Conservation (phyloP, 1,140 invertebrate species). For the Calycopis cecrops region DNA sequence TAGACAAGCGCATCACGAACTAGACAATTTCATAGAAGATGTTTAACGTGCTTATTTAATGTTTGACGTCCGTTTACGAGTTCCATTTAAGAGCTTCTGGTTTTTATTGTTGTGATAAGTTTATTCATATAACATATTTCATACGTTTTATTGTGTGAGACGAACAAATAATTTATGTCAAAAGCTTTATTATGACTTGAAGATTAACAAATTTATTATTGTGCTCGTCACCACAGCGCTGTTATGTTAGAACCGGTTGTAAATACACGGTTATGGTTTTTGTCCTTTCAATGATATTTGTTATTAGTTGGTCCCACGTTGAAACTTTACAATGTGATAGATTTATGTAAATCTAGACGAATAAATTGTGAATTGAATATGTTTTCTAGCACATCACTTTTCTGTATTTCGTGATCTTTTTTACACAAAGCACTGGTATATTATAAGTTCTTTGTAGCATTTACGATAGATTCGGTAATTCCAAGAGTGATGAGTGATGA, state of each 20-base stretch:
- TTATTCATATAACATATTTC: conserved; percentile 17
- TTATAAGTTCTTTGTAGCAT: too few relatives aligned
- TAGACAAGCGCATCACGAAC: not conserved
- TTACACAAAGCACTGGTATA: too few relatives aligned
- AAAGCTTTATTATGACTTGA: conserved; percentile 11
- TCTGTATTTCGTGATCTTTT: too few relatives aligned
- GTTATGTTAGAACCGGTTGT: not conserved
- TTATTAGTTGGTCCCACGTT: too few relatives aligned
- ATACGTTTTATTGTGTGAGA: conserved; percentile 11
- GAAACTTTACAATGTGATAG: too few relatives aligned
- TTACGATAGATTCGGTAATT: too few relatives aligned
- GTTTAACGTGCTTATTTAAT: conserved; percentile 18
- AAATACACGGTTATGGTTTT: not conserved
- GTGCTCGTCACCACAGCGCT: not conserved
- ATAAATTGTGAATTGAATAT: too few relatives aligned
- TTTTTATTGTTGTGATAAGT: conserved; percentile 20
- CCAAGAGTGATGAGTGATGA: too few relatives aligned
- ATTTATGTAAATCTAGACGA: too few relatives aligned
- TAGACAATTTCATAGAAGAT: conserved; percentile 6
- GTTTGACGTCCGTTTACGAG: conserved; percentile 17
- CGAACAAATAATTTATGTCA: conserved; percentile 10
- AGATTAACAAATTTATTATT: conserved; percentile 9
- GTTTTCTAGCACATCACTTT: too few relatives aligned
- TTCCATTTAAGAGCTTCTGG: conserved; percentile 20
- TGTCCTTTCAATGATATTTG: too few relatives aligned